These are phyloP conservation scores for Antedon mediterranea DNA, from an alignment of 53 echinoderm and acorn worm species.

Conservation along the genomic window DNA sequence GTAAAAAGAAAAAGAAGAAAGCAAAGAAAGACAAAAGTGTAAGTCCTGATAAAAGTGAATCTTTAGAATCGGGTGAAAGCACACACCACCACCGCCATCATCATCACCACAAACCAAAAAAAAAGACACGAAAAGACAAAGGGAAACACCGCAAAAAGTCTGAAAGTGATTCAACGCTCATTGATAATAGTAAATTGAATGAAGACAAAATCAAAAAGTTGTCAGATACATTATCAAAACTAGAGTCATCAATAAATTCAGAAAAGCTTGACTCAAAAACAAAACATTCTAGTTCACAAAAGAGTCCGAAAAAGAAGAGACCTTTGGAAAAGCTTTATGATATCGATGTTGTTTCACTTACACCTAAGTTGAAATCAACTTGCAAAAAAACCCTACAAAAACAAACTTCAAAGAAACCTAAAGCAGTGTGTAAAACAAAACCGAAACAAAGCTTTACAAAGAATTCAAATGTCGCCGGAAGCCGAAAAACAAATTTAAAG, in stretches of 20 bases:
- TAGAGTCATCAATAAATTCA: neutral
- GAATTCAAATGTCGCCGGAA: neutral
- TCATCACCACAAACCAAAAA: neutral
- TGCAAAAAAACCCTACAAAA: no score
- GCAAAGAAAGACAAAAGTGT: slow-evolving; percentile 28
- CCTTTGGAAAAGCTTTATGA: neutral
- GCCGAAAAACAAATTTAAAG: neutral
- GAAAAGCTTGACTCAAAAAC: neutral
- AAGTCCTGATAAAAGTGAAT: neutral
- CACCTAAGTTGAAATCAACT: neutral
- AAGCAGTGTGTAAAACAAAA: neutral
- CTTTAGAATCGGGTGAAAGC: neutral
- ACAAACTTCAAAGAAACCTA: neutral
- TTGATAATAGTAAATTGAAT: neutral
- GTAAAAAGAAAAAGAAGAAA: slow-evolving; percentile 18
- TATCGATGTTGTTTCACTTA: neutral
- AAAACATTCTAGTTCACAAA: neutral
- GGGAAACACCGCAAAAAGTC: neutral
- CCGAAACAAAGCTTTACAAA: neutral
- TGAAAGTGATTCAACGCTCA: neutral
- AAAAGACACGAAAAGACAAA: neutral
- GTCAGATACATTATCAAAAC: neutral
- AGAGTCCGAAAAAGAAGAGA: neutral
- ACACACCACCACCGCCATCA: neutral
- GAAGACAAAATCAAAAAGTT: neutral